phyloP scores from a whole-genome alignment of 2,797 vertebrate species.

The Thripadectes ignobilis region DNA sequence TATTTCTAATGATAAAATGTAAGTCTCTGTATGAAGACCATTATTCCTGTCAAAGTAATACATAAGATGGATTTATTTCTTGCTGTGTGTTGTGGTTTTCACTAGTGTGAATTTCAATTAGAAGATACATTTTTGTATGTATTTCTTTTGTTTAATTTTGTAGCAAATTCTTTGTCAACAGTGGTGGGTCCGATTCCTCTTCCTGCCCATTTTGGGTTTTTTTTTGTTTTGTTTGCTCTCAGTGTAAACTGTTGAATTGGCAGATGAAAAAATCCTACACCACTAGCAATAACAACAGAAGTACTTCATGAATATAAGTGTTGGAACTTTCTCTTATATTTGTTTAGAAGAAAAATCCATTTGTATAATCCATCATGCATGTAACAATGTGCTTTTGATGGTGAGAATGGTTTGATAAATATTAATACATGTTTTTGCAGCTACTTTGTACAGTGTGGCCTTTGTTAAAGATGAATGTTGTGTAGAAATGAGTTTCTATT shows the following conservation, averaged over 20 bases:
- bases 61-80: constrained; percentile 60
- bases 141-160: constrained; percentile 64
- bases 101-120: constrained; percentile 16
- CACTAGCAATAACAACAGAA: constrained; percentile 52
- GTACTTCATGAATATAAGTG: constrained; percentile 26
- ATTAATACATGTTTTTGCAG: constrained; percentile 68
- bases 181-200: constrained; percentile 37
- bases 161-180: constrained; percentile 26
- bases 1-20: constrained; percentile 58
- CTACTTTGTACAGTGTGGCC: constrained; percentile 26
- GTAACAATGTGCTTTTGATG: constrained; percentile 72
- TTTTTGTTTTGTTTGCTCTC: constrained; percentile 4
- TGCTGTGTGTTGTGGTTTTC: constrained; percentile 42
- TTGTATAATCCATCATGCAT: constrained; percentile 71
- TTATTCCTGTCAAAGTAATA: constrained; percentile 51
- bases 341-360: constrained; percentile 69
- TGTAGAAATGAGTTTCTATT: constrained; percentile 57
- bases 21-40: constrained; percentile 33
- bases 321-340: constrained; percentile 56
- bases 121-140: background rate
- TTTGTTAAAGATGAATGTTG: constrained; percentile 64
- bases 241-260: constrained; percentile 50
- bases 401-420: constrained; percentile 76
- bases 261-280: constrained; percentile 27
- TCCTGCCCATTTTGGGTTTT: background rate